A percentile compares a stretch with the other conserved stretches of the same genome.
Conservation (phyloP, 1,140 invertebrate species). For the Aphis craccivora region DNA sequence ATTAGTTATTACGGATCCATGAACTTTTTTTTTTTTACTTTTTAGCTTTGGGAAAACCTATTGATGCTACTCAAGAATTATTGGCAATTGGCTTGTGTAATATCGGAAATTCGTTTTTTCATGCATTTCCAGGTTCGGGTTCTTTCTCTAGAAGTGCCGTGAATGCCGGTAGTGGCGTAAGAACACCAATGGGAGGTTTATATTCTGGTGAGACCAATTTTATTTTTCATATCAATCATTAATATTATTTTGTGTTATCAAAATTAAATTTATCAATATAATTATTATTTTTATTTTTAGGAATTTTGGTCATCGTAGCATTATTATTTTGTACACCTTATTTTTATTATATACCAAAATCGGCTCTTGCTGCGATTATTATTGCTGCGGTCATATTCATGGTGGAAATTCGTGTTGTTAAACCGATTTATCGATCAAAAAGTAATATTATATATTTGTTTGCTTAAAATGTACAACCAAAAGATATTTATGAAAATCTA, state of each 20-base stretch:
- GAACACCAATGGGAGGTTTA: constrained; percentile 83
- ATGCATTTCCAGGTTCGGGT: constrained; percentile 84
- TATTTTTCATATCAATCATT: background rate
- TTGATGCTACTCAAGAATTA: constrained; percentile 86
- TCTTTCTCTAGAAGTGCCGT: constrained; percentile 87
- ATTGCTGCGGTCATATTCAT: constrained; percentile 84
- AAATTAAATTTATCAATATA: background rate
- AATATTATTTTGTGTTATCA: background rate
- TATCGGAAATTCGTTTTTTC: constrained; percentile 86
- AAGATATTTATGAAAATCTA: background rate
- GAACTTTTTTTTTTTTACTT: background rate
- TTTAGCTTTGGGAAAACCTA: constrained; percentile 72
- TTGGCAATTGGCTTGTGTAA: constrained; percentile 83
- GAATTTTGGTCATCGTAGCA: constrained; percentile 77
- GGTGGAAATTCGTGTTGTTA: constrained; percentile 81
- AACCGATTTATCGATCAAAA: constrained; percentile 80
- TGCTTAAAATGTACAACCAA: background rate
- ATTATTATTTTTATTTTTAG: background rate
- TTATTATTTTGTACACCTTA: constrained; percentile 82
- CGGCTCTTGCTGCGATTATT: constrained; percentile 80
- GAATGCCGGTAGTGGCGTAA: constrained; percentile 86
- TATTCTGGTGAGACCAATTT: constrained; percentile 72
- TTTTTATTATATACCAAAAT: constrained; percentile 83
- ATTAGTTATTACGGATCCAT: background rate
- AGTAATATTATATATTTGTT: constrained; percentile 62